Percentiles rank a stretch among this genome's conserved stretches.
These are phyloP conservation scores for Ophion obscuratus DNA, from an alignment of 2,888 invertebrate species.

Conservation along the genomic window DNA sequence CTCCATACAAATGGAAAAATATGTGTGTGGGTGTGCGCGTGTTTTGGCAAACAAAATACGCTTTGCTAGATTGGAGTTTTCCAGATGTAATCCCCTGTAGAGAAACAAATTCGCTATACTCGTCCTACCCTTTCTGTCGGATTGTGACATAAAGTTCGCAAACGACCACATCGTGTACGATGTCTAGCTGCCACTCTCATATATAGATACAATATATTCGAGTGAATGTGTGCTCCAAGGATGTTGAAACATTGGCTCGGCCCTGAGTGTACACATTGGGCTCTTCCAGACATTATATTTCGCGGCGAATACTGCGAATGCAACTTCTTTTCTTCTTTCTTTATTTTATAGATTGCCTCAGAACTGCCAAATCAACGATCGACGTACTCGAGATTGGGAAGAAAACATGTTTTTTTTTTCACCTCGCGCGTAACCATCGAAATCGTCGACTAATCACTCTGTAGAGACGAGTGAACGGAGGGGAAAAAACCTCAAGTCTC, in stretches of 20 bases:
- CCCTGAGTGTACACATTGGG: neutral
- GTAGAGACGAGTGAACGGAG: conserved; percentile 28
- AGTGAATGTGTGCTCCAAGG: neutral
- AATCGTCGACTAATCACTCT: neutral
- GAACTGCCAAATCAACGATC: neutral
- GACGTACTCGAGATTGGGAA: neutral
- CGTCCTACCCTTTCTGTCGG: conserved; percentile 7
- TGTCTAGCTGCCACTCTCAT: conserved; percentile 27
- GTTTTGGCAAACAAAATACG: conserved; percentile 64
- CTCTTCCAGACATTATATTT: conserved; percentile 31
- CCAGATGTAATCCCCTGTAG: conserved; percentile 50
- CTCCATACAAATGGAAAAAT: neutral
- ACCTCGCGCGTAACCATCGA: neutral
- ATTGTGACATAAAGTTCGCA: conserved; percentile 47
- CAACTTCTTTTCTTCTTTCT: conserved; percentile 7
- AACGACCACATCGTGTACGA: conserved; percentile 31
- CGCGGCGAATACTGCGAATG: neutral
- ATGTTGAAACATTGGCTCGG: conserved; percentile 37
- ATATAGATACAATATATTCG: conserved; percentile 36
- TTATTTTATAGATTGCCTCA: neutral
- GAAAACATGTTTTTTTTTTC: neutral
- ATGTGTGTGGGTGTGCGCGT: conserved; percentile 27
- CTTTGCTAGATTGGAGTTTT: conserved; percentile 62
- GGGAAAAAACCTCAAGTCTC: conserved; percentile 9
- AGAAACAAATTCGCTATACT: conserved; percentile 50